A percentile compares a stretch with the other conserved stretches of the same genome.
Conservation (phyloP, 2,888 invertebrate genomes). For the Exocentrus adspersus region DNA sequence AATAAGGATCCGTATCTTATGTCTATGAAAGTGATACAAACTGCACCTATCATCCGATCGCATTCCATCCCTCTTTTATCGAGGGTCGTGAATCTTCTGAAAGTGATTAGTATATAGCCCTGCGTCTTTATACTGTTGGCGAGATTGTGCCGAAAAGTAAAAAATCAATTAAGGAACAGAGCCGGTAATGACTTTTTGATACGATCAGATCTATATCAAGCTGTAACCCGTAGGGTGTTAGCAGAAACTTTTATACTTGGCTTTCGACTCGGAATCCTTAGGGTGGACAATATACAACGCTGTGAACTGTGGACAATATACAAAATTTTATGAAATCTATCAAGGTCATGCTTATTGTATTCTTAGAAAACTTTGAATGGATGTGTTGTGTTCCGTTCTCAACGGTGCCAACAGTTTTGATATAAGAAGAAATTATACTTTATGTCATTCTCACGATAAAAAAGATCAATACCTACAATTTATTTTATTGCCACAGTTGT, state of each 20-base stretch:
- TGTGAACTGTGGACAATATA: no score
- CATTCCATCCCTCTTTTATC: not conserved
- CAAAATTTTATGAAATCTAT: no score
- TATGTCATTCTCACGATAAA: no score
- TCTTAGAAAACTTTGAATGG: no score
- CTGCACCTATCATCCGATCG: not conserved
- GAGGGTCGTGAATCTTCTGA: not conserved
- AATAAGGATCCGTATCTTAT: not conserved
- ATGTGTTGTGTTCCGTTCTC: no score
- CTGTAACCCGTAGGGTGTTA: conserved; percentile 20
- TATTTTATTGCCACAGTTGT: no score
- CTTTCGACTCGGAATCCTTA: not conserved
- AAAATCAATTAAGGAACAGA: conserved; percentile 44
- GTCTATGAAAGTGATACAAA: not conserved
- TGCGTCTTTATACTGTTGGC: conserved; percentile 2
- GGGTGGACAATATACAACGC: not conserved
- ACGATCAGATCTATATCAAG: conserved; percentile 39
- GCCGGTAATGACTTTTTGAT: conserved; percentile 42
- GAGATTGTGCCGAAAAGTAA: conserved; percentile 10
- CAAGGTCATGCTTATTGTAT: no score
- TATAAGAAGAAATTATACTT: no score
- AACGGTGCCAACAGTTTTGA: no score
- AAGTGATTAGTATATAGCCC: conserved; percentile 16
- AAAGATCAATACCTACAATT: no score
- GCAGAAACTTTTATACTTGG: conserved; percentile 28